Percentiles rank a stretch among this genome's conserved stretches.
Evolutionary conservation across 2,797 vertebrate genomes (phyloP).

Genomic region (Babyrousa celebensis): DNA sequence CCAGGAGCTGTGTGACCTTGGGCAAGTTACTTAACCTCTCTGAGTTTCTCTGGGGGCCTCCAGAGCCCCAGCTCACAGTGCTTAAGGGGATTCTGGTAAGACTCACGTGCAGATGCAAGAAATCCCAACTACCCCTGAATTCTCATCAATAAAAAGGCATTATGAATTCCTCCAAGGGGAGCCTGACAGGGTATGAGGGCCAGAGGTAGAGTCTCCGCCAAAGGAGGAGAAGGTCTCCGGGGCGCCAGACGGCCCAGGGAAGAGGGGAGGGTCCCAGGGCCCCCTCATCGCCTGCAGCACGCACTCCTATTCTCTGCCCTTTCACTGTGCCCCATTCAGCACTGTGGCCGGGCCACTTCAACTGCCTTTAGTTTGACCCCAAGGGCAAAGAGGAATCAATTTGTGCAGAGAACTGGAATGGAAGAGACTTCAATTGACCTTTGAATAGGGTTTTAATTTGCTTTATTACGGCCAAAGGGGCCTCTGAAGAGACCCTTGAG

Average conservation of each 20-base stretch:
- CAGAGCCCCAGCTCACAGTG: not conserved
- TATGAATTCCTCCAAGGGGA: not conserved
- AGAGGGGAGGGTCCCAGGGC: not conserved
- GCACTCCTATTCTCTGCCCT: not conserved
- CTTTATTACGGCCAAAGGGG: constrained; percentile 81
- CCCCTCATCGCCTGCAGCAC: not conserved
- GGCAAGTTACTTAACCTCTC: not conserved
- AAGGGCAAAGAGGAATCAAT: constrained; percentile 83
- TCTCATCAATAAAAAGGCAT: not conserved
- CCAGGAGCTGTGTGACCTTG: not conserved
- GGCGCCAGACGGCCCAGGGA: not conserved
- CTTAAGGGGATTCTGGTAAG: not conserved
- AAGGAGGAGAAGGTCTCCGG: not conserved
- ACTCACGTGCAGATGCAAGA: not conserved
- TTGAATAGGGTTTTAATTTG: constrained; percentile 87
- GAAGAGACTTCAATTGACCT: constrained; percentile 86
- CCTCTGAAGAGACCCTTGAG: constrained; percentile 83
- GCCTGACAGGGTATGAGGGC: not conserved
- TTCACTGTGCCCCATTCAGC: not conserved
- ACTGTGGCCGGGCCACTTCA: constrained; percentile 48
- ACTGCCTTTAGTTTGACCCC: constrained; percentile 68
- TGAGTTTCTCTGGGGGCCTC: not conserved
- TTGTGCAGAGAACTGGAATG: constrained; percentile 77
- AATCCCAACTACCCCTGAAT: not conserved
- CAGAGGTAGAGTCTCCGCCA: not conserved